Base-by-base conservation (phyloP, 1,140 invertebrate species). In the Pissodes strobi region DNA sequence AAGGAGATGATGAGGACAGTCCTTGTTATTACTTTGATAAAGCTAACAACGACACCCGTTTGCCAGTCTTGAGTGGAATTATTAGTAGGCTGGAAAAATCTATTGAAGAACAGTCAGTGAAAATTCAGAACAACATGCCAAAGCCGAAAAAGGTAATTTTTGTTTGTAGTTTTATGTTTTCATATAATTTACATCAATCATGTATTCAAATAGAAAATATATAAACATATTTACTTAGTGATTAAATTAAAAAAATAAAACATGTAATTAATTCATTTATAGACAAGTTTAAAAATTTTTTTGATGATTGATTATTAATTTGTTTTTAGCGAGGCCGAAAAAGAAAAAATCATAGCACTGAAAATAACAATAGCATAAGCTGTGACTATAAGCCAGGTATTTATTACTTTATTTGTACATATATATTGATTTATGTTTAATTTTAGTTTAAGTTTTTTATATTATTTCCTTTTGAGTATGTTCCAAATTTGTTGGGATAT, bases 71-170 rank as follows among this genome's bases (percentile, higher is more conserved):
- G 30, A 43, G 52, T 43, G 8, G 17, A 18, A 17, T 30, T 2
- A 59, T 65, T 41, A 41, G 6, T 19, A 27, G 21, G 19, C 49
- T 65, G 39, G 62, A 56, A 8, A 23, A 15, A 10, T 10, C n/a
- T 1, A 57, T 64, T 38, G 21, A 64, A 19, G 19, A 57, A 1
- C 25, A 30, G n/a, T 21, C 27, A 10, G 34, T 57, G 45, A 17
- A 64, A 43, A 58, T 59, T 9, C 55, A 58, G 10, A 65, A 65
- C 27, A 63, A 63, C 21, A 49, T 64, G 43, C 62, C 53, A 6
- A 34, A 10, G 8, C 19, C 34, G 1, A 56, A 18, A 37, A 64
- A 58, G 62, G 62, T 55, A 45, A 43, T 10, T 1, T 15, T 8
- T 17, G 23, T 13, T n/a, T 45, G 41, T n/a, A n/a, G 25, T 27